phyloP scores from a whole-genome alignment of 2,888 invertebrate species.

The Antitype chi region DNA sequence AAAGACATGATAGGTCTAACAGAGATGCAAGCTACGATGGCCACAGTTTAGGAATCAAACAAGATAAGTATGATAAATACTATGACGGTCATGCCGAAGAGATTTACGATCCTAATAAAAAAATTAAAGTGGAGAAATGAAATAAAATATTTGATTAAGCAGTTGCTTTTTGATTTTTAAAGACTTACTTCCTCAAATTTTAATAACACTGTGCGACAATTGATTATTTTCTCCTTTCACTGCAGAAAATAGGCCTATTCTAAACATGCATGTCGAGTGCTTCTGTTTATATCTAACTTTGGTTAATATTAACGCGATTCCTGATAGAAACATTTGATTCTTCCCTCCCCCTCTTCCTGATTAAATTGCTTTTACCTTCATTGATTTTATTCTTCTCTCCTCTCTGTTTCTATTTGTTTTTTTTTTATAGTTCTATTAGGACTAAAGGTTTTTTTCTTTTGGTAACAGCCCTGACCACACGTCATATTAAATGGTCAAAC shows the following conservation, averaged over 20 bases:
- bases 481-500: too few relatives aligned
- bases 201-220: neutral
- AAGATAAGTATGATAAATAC: constrained; percentile 39
- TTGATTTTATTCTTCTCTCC: too few relatives aligned
- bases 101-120: constrained; percentile 45
- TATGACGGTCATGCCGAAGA: constrained; percentile 31
- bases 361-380: neutral
- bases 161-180: neutral
- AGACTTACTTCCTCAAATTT: neutral
- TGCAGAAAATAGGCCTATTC: neutral
- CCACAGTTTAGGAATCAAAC: constrained; percentile 18
- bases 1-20: constrained; percentile 14
- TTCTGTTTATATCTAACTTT: too few relatives aligned
- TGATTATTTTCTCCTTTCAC: neutral
- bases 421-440: too few relatives aligned
- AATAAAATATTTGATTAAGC: neutral
- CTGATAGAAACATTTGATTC: neutral
- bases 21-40: constrained; percentile 8
- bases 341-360: neutral
- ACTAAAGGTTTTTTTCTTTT: neutral
- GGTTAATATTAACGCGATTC: neutral
- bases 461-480: neutral
- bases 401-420: too few relatives aligned
- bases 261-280: neutral
- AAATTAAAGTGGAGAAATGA: constrained; percentile 52